Percentiles rank a stretch among this genome's conserved stretches.
Conservation (phyloP, 2,113 vertebrate genomes). For the Thalassoma bifasciatum region DNA sequence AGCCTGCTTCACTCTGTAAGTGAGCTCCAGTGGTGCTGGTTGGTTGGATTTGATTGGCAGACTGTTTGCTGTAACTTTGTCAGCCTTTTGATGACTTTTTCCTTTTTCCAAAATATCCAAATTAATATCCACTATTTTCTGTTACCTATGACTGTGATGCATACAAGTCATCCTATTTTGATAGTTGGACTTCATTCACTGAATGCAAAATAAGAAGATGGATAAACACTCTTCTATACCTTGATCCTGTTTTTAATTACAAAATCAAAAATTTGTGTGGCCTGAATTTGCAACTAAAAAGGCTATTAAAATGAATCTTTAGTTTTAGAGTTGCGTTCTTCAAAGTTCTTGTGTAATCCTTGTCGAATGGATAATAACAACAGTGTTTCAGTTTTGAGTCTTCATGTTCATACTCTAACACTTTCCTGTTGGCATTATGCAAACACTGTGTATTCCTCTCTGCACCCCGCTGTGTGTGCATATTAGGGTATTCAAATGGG, state of each 20-base stretch:
- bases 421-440: not conserved
- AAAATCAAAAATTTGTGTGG: not conserved
- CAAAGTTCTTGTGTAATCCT: not conserved
- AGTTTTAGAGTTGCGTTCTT: not conserved
- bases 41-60: not conserved
- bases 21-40: not conserved
- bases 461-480: conserved; percentile 6
- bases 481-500: conserved; percentile 4
- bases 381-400: not conserved
- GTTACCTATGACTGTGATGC: too few relatives aligned
- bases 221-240: too few relatives aligned
- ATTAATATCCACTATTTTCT: too few relatives aligned
- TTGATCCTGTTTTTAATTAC: too few relatives aligned
- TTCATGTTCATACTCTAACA: not conserved
- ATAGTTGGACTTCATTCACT: too few relatives aligned
- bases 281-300: not conserved
- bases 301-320: not conserved
- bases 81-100: too few relatives aligned
- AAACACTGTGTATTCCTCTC: not conserved
- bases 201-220: too few relatives aligned
- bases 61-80: not conserved
- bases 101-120: too few relatives aligned
- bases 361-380: not conserved
- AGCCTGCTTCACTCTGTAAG: too few relatives aligned
- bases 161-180: too few relatives aligned